Base-by-base conservation (phyloP, 2,888 invertebrate species). In the Leptinotarsa tumamoca region DNA sequence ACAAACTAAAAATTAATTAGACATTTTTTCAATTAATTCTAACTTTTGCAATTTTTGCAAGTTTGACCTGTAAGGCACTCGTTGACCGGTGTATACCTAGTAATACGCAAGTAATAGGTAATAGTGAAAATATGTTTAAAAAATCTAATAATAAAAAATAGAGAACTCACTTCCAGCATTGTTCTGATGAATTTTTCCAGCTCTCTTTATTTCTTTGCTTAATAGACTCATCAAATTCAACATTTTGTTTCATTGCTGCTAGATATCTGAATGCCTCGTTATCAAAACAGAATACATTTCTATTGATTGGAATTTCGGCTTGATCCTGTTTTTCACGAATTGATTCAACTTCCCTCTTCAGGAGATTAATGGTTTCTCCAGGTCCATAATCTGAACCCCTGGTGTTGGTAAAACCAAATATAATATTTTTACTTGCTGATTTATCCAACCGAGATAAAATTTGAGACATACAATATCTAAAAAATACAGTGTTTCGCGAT, bases 381-480 rank as follows among this genome's bases (percentile, higher is more conserved):
- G 76, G 70, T n/a, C 66, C 66, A 49, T 76, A 76, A 58, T 76
- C 73, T 14, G 76, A 50, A 14, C 78, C 80, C 73, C 78, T 79
- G 1, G 85, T 80, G 72, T 86, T 84, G 0, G 88, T 87, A 74
- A 87, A 87, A n/a, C 86, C 77, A 77, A 88, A 88, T n/a, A 87
- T 80, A 15, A 88, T 83, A 78, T 88, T 88, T 18, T 82, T 79
- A 58, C 84, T 81, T 0, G 88, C 87, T 7, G 85, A 83, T 76
- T 85, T 87, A 18, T 88, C 86, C 71, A 88, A 80, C 66, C 86
- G 82, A 0, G 86, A 85, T 21, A 88, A 79, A 70, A 88, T 83
- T 72, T 87, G 85, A 54, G 85, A 81, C 50, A 87, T 83, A 75
- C 87, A 87, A 71, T 86, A 87, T 67, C 84, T 83, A 72, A 88